A percentile compares a stretch with the other conserved stretches of the same genome.
These are phyloP conservation scores for Mormyrops attenuatus DNA, from an alignment of 2,797 vertebrate species.

Conservation along the genomic window DNA sequence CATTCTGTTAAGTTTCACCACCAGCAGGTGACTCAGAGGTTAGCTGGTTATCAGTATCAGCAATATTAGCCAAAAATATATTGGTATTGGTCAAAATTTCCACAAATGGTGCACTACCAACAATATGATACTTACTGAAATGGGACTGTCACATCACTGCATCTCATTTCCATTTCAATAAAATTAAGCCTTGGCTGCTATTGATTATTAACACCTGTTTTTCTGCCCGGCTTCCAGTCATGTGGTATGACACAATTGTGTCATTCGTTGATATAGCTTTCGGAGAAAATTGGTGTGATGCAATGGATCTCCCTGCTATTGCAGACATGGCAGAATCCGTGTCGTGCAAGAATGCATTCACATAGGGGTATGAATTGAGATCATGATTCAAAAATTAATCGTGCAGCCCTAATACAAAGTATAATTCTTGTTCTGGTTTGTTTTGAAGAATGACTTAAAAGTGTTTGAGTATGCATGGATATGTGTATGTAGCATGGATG, in stretches of 20 bases:
- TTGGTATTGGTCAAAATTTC: background rate
- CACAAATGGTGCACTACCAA: background rate
- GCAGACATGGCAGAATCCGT: background rate
- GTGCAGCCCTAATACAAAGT: background rate
- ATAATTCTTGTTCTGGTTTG: background rate
- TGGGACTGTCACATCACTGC: background rate
- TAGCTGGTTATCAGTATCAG: background rate
- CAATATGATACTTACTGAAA: background rate
- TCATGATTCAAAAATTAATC: background rate
- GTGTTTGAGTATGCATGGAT: background rate
- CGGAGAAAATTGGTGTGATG: background rate
- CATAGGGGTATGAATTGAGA: background rate
- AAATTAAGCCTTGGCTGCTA: background rate
- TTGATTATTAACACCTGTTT: background rate
- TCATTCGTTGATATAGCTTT: background rate
- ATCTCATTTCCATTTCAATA: background rate
- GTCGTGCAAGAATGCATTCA: background rate
- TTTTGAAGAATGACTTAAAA: background rate
- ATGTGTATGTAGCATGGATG: background rate
- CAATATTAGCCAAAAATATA: background rate
- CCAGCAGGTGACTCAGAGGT: background rate
- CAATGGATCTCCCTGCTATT: background rate
- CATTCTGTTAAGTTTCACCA: background rate
- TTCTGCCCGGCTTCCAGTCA: background rate
- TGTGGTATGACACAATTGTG: background rate